These are phyloP conservation scores for Reticulitermes speratus DNA, from an alignment of 1,140 invertebrate genomes.

Conservation along the genomic window DNA sequence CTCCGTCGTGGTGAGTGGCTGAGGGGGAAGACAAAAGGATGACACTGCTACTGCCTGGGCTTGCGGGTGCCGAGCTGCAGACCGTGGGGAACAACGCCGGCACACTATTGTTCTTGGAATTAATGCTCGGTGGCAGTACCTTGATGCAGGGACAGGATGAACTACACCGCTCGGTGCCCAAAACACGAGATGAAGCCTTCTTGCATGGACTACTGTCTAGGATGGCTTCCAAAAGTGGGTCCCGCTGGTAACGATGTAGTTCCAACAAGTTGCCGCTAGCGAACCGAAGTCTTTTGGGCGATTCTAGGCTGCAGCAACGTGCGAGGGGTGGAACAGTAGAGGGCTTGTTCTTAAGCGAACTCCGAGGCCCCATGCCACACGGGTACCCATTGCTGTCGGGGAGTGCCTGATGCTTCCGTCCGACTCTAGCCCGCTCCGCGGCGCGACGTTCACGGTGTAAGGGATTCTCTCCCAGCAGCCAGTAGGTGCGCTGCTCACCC, in stretches of 20 bases:
- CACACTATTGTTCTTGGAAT: constrained; percentile 36
- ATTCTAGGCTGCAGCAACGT: constrained; percentile 64
- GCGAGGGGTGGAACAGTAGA: neutral
- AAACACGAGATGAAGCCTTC: neutral
- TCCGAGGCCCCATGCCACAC: constrained; percentile 52
- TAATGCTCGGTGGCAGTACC: neutral
- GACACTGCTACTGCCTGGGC: neutral
- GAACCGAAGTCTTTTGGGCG: constrained; percentile 74
- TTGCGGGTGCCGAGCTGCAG: constrained; percentile 17
- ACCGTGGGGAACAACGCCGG: neutral
- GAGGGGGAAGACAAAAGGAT: neutral
- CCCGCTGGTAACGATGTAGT: constrained; percentile 51
- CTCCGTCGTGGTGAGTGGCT: neutral
- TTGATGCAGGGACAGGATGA: constrained; percentile 7
- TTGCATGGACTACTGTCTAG: constrained; percentile 51
- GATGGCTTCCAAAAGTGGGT: constrained; percentile 48
- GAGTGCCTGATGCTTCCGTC: constrained; percentile 35
- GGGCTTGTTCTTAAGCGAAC: constrained; percentile 52
- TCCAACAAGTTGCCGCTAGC: constrained; percentile 67
- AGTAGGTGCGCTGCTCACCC: constrained; percentile 81
- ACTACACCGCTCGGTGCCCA: neutral
- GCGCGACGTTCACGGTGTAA: constrained; percentile 53
- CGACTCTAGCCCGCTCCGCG: constrained; percentile 40
- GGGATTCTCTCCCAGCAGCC: constrained; percentile 76
- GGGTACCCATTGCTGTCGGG: constrained; percentile 36